Evolutionary conservation across 2,797 vertebrate genomes (phyloP).

Genomic region (Peromyscus attwateri): DNA sequence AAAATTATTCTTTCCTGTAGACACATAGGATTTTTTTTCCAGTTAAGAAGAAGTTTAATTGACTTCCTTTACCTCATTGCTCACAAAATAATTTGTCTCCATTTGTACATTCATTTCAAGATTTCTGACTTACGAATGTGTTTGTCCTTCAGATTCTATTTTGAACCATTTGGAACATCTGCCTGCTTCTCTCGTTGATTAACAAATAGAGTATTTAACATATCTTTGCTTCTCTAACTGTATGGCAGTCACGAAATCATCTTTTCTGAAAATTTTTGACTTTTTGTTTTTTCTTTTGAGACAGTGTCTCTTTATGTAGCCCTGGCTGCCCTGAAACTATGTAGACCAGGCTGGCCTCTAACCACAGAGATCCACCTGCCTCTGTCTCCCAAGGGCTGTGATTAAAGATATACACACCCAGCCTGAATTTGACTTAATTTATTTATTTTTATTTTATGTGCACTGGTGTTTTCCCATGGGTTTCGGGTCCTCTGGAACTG

Average conservation of each 20-base stretch:
- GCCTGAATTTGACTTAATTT: not conserved
- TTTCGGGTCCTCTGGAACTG: not conserved
- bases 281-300: not conserved
- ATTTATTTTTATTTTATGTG: not conserved
- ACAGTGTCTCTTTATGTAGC: not conserved
- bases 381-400: not conserved
- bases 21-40: not conserved
- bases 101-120: not conserved
- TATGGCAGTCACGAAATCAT: not conserved
- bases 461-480: not conserved
- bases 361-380: not conserved
- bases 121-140: not conserved
- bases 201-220: conserved; percentile 25
- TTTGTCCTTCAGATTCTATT: conserved; percentile 12
- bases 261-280: not conserved
- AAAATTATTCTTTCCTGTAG: not conserved
- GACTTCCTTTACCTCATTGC: not conserved
- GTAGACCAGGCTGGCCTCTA: not conserved
- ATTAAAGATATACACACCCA: not conserved
- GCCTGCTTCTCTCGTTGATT: not conserved
- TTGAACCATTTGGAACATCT: not conserved
- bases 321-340: not conserved
- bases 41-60: not conserved
- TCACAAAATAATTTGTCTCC: not conserved
- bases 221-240: not conserved